These are phyloP conservation scores for Urechis unicinctus DNA, from an alignment of 2,888 invertebrate genomes.

Conservation along the genomic window DNA sequence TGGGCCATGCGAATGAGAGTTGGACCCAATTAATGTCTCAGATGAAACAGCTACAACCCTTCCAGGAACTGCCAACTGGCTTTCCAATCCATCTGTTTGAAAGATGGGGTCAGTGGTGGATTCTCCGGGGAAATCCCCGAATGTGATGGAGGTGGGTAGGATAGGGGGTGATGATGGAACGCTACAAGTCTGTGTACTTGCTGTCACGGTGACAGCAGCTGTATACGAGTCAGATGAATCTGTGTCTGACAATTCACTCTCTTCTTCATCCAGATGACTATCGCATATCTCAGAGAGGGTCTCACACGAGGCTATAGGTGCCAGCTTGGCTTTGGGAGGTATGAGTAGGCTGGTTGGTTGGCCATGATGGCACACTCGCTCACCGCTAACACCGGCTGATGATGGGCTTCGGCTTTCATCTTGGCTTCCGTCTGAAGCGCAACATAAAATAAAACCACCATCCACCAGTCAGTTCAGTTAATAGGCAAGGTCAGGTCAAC, in stretches of 20 bases:
- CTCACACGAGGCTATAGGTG: conserved; percentile 50
- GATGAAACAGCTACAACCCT: conserved; percentile 23
- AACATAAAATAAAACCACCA: no score
- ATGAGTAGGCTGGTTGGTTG: conserved; percentile 9
- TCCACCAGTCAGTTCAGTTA: no score
- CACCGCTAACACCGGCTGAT: not conserved
- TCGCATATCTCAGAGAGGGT: conserved; percentile 35
- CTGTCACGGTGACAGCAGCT: conserved; percentile 1
- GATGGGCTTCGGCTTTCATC: conserved; percentile 3
- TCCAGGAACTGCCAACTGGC: conserved; percentile 10
- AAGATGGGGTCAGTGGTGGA: conserved; percentile 7
- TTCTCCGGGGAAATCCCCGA: conserved; percentile 3
- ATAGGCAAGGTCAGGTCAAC: no score
- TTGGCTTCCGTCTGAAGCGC: conserved; percentile 13
- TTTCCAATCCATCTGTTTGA: not conserved
- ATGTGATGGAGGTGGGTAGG: not conserved
- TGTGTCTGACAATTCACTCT: not conserved
- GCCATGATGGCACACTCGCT: not conserved
- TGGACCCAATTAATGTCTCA: conserved; percentile 28
- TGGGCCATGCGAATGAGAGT: conserved; percentile 19
- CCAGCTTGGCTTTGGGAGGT: conserved; percentile 36
- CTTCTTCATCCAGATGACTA: not conserved
- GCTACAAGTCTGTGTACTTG: not conserved
- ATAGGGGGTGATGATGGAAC: not conserved
- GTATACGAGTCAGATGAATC: conserved; percentile 1